Conservation (phyloP, 2,888 invertebrate species). For the Macaria liturata region DNA sequence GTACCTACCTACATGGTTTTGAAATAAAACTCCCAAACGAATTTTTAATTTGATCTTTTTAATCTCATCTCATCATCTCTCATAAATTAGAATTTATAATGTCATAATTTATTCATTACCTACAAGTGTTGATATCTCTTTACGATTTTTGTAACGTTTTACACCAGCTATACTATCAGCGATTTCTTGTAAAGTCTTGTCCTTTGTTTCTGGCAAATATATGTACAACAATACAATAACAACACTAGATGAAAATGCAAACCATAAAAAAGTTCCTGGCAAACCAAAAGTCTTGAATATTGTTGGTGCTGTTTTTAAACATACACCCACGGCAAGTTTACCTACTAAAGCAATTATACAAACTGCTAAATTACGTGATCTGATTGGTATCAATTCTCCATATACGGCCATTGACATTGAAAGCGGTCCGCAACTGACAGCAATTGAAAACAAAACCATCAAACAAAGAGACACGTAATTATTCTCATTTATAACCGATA, state of each 20-base stretch:
- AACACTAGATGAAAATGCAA: constrained; percentile 33
- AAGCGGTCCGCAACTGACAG: constrained; percentile 47
- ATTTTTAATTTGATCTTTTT: neutral
- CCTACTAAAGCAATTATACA: constrained; percentile 26
- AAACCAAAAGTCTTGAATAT: constrained; percentile 39
- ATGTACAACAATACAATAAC: constrained; percentile 36
- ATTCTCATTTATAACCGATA: constrained; percentile 38
- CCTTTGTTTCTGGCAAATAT: constrained; percentile 55
- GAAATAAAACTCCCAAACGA: no score
- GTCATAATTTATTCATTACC: neutral
- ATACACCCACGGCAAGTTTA: constrained; percentile 22
- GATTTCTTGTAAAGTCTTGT: constrained; percentile 52
- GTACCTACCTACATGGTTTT: no score
- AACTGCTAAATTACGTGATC: constrained; percentile 40
- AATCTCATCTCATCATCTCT: neutral
- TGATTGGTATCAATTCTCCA: constrained; percentile 44
- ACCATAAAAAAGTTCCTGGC: constrained; percentile 45
- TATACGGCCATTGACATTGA: constrained; percentile 39
- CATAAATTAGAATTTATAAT: neutral
- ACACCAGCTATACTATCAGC: constrained; percentile 32
- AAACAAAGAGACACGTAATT: constrained; percentile 38
- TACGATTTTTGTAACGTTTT: neutral
- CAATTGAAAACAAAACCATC: constrained; percentile 40
- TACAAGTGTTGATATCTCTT: constrained; percentile 4
- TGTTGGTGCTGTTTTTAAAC: constrained; percentile 43